Evolutionary conservation across 1,140 invertebrate genomes (phyloP), one percentile per base, ranked within the genome.

Genomic region (Apis cerana): DNA sequence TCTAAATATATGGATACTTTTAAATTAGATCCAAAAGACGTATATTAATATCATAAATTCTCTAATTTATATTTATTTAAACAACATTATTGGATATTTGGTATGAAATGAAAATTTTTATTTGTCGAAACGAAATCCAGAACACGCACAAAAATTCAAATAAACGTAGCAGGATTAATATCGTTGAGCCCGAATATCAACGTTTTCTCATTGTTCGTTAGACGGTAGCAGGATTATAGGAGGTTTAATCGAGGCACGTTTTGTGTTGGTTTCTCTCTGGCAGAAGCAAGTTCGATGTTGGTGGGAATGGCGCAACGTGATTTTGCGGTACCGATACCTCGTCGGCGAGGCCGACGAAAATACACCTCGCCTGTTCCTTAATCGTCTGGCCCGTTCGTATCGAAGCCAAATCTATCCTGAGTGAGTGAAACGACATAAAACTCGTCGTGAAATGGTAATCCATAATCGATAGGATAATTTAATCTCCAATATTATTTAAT

Each of bases 281-380:
- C 43, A 9, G 43, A n/a, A 43, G 12, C 21, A 8, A 68, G 65
- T 43, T 13, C 11, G 65, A 12, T 50, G 21, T 7, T 48, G 17
- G 43, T 68, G 65, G 21, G 61, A 68, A 68, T 68, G 65, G 65
- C 65, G 65, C 43, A 68, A 68, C 43, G 21, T 48, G 43, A 68
- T 68, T 48, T 43, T n/a, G 19, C 33, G 65, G 43, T 68, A 68
- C 33, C 43, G 43, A 68, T 48, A 68, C 65, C 65, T 43, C 12
- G 65, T 43, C 12, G 65, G 12, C 33, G 43, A 68, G 65, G 65
- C 5, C 43, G 65, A 68, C 64, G 64, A 67, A 67, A 67, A 67
- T 67, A 67, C 64, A 67, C 33, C 64, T 67, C 64, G 19, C 33
- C 64, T 33, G 64, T 67, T 68, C 65, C 21, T 68, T 68, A 68